A percentile compares a stretch with the other conserved stretches of the same genome.
phyloP scores from a whole-genome alignment of 2,797 vertebrate genomes.

The Salmo trutta region DNA sequence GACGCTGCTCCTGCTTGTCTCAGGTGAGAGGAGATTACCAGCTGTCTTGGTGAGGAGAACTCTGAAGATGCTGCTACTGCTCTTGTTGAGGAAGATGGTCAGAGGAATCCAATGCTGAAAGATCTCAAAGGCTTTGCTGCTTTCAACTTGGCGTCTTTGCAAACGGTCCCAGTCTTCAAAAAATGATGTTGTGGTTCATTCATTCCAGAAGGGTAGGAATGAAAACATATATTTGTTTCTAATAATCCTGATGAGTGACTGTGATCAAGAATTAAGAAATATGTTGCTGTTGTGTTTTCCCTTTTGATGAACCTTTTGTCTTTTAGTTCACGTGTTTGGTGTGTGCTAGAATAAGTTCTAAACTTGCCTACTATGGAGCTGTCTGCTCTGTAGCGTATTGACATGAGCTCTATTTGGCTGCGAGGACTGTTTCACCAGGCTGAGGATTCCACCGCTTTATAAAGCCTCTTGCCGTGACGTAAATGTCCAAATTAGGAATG shows the following conservation, averaged over 20 bases:
- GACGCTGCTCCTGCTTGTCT: constrained; percentile 18
- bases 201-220: constrained; percentile 12
- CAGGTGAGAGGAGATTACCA: constrained; percentile 33
- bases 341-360: constrained; percentile 21
- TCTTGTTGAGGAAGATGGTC: constrained; percentile 23
- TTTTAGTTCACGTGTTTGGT: constrained; percentile 41
- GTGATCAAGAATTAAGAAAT: not conserved
- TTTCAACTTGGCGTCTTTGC: not conserved
- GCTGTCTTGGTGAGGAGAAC: constrained; percentile 21
- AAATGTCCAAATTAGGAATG: constrained; percentile 87
- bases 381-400: constrained; percentile 36
- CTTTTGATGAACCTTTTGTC: not conserved
- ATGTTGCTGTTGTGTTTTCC: not conserved
- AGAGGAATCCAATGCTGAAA: constrained; percentile 53
- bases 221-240: not conserved
- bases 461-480: constrained; percentile 86
- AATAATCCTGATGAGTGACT: not conserved
- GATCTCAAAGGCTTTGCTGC: not conserved
- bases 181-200: constrained; percentile 13
- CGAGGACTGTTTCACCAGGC: constrained; percentile 50
- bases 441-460: constrained; percentile 75
- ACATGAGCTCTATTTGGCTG: constrained; percentile 56
- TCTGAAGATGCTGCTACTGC: constrained; percentile 32
- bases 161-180: constrained; percentile 1
- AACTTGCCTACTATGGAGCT: constrained; percentile 9